Evolutionary conservation across 1,140 invertebrate species (phyloP).

Genomic region (Callitettix versicolor): DNA sequence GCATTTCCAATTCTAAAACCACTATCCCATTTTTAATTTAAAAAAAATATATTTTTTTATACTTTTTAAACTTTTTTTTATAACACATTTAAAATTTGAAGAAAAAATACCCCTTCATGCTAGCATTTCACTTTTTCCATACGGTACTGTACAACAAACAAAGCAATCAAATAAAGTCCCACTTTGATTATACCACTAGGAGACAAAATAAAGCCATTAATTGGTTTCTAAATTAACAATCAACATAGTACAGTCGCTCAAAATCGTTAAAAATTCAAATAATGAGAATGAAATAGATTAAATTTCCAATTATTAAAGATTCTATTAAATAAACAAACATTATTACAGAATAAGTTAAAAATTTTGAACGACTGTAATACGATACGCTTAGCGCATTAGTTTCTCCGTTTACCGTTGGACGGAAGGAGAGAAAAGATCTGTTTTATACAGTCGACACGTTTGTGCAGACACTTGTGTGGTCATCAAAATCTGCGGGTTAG

Average conservation of each 20-base stretch:
- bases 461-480: background rate
- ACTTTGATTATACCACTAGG: slow-evolving; percentile 15
- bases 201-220: slow-evolving; percentile 14
- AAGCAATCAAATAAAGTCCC: slow-evolving; percentile 14
- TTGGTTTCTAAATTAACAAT: slow-evolving; percentile 9
- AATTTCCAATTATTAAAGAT: background rate
- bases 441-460: background rate
- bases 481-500: slow-evolving; percentile 3
- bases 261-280: background rate
- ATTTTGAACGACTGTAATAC: background rate
- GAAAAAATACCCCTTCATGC: slow-evolving; percentile 5
- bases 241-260: background rate
- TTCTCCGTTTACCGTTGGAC: slow-evolving; percentile 8
- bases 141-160: slow-evolving; percentile 15
- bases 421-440: background rate
- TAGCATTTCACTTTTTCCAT: slow-evolving; percentile 5
- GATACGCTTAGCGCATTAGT: slow-evolving; percentile 4
- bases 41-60: background rate
- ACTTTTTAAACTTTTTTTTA: slow-evolving; percentile 2
- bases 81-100: slow-evolving; percentile 17
- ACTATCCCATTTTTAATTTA: background rate
- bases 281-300: background rate
- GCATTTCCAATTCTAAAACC: background rate
- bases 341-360: background rate
- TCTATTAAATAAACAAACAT: no score